Evolutionary conservation across 2,888 invertebrate genomes (phyloP), one percentile per base, ranked within the genome.

Genomic region (Chymomyza procnemis): DNA sequence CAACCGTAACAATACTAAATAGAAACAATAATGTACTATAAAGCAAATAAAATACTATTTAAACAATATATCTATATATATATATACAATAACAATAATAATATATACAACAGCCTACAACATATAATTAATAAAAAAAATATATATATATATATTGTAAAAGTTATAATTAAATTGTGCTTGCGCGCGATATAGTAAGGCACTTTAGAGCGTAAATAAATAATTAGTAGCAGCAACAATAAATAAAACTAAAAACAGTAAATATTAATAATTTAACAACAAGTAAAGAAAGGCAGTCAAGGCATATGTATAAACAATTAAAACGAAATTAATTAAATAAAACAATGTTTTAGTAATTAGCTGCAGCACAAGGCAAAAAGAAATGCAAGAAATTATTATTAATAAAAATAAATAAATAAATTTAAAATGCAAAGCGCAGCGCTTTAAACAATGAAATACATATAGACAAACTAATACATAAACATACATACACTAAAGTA

Each of bases 21-120:
- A 83, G 87, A 87, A 83, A 83, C 85, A 83, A 83, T 87, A 83
- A 83, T 87, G 87, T 85, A 83, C 79, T 87, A 83, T 87, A 80
- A 82, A 55, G 72, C 76, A 75, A 80, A 77, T 75, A 74, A 75
- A 81, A 79, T 79, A 80, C 68, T 41, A 41, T 12, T 12, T 41
- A 63, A 67, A 64, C 61, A 55, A 52, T 70, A 75, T 70, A 77
- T 68, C 79, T 75, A 87, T 74, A 78, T 73, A 75, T 60, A 71
- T 61, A 72, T 67, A 69, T 66, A 67, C 50, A 74, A 59, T 61
- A 70, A 74, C 72, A 59, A 62, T 70, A 69, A 54, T 55, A 67
- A 6, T 18, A 26, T 54, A 70, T 61, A 67, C 61, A 74, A 16
- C 16, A 41, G 47, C 19, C n/a, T 41, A 60, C 4, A 26, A 4